Conservation (phyloP, 2,113 vertebrate species). For the Anseranas semipalmata region DNA sequence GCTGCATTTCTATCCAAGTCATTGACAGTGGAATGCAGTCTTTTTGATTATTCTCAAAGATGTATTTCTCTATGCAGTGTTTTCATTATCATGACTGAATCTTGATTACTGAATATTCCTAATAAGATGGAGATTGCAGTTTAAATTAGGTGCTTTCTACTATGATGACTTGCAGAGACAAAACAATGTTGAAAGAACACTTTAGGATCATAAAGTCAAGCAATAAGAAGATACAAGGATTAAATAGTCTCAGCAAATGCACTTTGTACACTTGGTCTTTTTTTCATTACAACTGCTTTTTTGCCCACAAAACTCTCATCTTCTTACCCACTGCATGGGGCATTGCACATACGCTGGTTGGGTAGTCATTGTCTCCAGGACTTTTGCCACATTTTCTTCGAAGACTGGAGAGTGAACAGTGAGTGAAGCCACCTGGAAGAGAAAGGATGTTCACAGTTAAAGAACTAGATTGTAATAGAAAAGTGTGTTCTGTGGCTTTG, state of each 20-base stretch:
- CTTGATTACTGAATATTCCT: background rate
- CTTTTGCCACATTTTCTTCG: background rate
- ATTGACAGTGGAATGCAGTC: background rate
- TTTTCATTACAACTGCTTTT: background rate
- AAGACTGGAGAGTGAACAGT: background rate
- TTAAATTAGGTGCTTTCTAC: background rate
- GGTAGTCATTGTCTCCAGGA: background rate
- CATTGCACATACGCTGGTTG: background rate
- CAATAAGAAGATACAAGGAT: background rate
- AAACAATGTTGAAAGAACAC: background rate
- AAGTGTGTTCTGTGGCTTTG: background rate
- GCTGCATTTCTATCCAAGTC: background rate
- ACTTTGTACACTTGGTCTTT: background rate
- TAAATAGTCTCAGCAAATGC: background rate
- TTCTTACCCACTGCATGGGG: background rate
- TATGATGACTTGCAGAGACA: background rate
- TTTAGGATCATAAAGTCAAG: background rate
- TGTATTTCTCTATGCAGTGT: background rate
- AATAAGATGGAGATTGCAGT: background rate
- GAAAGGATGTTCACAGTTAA: background rate
- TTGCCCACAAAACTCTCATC: background rate
- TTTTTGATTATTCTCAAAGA: background rate
- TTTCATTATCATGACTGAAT: background rate
- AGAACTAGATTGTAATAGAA: background rate
- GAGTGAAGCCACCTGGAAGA: background rate